Evolutionary conservation across 2,113 vertebrate genomes (phyloP).

Genomic region (Poeciliopsis occidentalis): DNA sequence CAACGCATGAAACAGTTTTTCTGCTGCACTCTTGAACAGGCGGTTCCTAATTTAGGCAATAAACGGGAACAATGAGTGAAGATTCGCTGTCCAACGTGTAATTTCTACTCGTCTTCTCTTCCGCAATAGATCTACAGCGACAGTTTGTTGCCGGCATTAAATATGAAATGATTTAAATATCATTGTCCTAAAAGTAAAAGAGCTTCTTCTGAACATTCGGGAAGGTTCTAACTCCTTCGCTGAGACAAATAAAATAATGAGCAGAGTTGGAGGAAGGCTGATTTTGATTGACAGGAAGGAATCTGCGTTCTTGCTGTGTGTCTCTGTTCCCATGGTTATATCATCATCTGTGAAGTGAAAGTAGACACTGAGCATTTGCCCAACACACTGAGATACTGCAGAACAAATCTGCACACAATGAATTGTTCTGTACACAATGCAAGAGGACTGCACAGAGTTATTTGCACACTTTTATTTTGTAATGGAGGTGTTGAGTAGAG

Average conservation of each 20-base stretch:
- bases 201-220: conserved; percentile 5
- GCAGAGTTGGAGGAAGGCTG: conserved; percentile 27
- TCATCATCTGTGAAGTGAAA: conserved; percentile 62
- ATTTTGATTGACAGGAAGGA: conserved; percentile 57
- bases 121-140: not conserved
- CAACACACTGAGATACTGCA: conserved; percentile 50
- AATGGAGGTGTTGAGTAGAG: conserved; percentile 19
- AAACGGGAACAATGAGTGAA: not conserved
- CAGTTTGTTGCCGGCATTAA: not conserved
- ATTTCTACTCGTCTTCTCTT: not conserved
- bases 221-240: conserved; percentile 30
- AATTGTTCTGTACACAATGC: conserved; percentile 36
- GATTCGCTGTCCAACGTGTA: not conserved
- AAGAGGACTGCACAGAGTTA: conserved; percentile 6
- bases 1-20: not conserved
- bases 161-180: not conserved
- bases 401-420: conserved; percentile 35
- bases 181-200: not conserved
- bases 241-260: conserved; percentile 40
- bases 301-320: conserved; percentile 50
- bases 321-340: conserved; percentile 76
- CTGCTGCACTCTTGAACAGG: not conserved
- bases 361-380: conserved; percentile 52
- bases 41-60: not conserved
- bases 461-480: conserved; percentile 3